Evolutionary conservation across 1,140 invertebrate species (phyloP).

Genomic region (Megalonaias nervosa): DNA sequence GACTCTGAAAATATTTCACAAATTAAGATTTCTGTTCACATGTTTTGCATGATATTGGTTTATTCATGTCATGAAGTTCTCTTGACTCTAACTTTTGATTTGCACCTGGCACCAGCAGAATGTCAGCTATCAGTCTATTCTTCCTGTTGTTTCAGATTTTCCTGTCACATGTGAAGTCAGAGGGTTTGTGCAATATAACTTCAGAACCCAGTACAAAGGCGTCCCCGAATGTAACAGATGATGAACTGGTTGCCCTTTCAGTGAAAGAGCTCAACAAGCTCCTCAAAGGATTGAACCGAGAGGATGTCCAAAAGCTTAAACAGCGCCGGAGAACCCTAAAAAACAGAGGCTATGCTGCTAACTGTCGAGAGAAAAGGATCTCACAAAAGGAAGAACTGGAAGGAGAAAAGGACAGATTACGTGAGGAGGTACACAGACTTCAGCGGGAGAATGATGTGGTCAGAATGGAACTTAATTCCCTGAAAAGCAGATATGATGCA

Average conservation of each 20-base stretch:
- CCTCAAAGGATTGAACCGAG: conserved; percentile 90
- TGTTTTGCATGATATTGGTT: too few relatives aligned
- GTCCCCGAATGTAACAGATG: conserved; percentile 77
- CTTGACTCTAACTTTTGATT: too few relatives aligned
- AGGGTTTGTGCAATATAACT: conserved; percentile 42
- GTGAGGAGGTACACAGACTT: conserved; percentile 63
- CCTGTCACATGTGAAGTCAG: conserved; percentile 63
- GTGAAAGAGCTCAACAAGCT: conserved; percentile 97
- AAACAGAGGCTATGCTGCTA: conserved; percentile 99
- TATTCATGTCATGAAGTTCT: too few relatives aligned
- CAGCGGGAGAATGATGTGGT: conserved; percentile 67
- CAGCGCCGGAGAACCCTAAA: conserved; percentile 97
- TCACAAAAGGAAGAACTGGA: conserved; percentile 79
- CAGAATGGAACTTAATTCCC: conserved; percentile 63
- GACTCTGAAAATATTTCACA: too few relatives aligned
- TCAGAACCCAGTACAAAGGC: conserved; percentile 21
- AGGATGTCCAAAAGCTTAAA: conserved; percentile 93
- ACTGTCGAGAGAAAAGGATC: conserved; percentile 82
- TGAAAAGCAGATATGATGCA: conserved; percentile 66
- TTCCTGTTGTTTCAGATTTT: conserved; percentile 61
- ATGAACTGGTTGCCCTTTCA: conserved; percentile 89
- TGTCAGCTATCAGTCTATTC: neutral
- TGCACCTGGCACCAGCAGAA: too few relatives aligned
- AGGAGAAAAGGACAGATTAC: conserved; percentile 76
- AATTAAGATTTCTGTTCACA: too few relatives aligned